Evolutionary conservation across 2,888 invertebrate species (phyloP).

Genomic region (Argyra leucocephala): DNA sequence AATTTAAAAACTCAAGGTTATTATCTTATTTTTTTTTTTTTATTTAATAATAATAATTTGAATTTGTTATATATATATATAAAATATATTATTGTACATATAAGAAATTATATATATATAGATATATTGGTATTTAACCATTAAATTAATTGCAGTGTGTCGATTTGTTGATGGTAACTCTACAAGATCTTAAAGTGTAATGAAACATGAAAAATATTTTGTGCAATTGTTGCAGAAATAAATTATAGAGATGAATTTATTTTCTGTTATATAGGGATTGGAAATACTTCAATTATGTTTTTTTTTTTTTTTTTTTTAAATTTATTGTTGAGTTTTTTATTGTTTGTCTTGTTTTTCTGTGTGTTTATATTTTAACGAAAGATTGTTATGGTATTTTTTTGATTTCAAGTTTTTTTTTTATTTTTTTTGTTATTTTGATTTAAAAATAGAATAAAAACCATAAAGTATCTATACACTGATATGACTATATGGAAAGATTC

Average conservation of each 20-base stretch:
- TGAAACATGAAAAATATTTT: background rate
- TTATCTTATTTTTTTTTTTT: too few species aligned
- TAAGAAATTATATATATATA: background rate
- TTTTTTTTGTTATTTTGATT: too few species aligned
- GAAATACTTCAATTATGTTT: background rate
- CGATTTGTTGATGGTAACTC: background rate
- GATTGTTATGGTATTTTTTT: too few species aligned
- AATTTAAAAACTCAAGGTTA: background rate
- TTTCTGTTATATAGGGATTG: background rate
- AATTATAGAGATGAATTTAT: background rate
- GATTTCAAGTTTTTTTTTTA: too few species aligned
- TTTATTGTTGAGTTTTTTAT: too few species aligned
- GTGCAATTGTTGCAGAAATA: background rate
- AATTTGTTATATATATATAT: background rate
- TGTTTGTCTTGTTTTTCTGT: background rate
- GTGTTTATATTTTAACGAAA: background rate
- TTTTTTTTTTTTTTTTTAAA: background rate
- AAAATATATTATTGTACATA: background rate
- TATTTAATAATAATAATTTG: too few species aligned
- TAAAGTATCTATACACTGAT: background rate
- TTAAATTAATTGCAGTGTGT: background rate
- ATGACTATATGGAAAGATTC: background rate
- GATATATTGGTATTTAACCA: background rate
- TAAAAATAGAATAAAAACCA: too few species aligned
- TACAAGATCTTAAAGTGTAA: slow-evolving; percentile 3